Evolutionary conservation across 2,888 invertebrate genomes (phyloP).

Genomic region (Pseudeuparius sepicola): DNA sequence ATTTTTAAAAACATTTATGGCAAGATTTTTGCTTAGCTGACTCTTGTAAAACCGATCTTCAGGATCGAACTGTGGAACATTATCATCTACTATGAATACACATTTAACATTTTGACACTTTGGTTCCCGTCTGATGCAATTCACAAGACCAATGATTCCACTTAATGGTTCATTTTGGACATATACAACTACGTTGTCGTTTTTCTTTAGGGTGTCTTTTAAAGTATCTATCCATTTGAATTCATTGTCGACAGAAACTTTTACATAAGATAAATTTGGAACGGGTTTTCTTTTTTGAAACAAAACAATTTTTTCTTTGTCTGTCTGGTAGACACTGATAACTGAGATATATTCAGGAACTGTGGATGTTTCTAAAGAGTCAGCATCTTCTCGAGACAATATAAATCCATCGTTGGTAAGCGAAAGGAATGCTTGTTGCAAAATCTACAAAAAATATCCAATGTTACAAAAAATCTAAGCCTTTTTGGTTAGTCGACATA

Average conservation of each 20-base stretch:
- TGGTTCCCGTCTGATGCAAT: constrained; percentile 55
- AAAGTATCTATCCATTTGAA: constrained; percentile 46
- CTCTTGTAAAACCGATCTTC: constrained; percentile 45
- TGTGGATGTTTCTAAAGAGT: neutral
- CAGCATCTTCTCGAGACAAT: constrained; percentile 52
- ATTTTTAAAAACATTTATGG: constrained; percentile 64
- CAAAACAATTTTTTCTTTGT: constrained; percentile 7
- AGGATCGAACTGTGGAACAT: constrained; percentile 55
- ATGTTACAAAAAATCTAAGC: too few species aligned
- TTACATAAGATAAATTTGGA: too few species aligned
- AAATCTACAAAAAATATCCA: too few species aligned
- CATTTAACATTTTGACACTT: constrained; percentile 38
- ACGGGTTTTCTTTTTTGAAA: constrained; percentile 39
- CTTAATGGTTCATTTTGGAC: constrained; percentile 56
- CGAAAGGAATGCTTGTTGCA: constrained; percentile 15
- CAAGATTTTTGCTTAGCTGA: constrained; percentile 62
- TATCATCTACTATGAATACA: constrained; percentile 44
- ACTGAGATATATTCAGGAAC: constrained; percentile 31
- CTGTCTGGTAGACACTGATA: constrained; percentile 26
- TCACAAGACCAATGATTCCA: constrained; percentile 72
- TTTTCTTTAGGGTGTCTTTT: constrained; percentile 35
- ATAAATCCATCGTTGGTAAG: constrained; percentile 49
- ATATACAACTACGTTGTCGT: constrained; percentile 47
- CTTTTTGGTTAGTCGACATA: too few species aligned
- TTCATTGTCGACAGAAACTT: constrained; percentile 37